A percentile compares a stretch with the other conserved stretches of the same genome.
phyloP scores from a whole-genome alignment of 2,888 invertebrate genomes.

The Emmelina monodactyla region DNA sequence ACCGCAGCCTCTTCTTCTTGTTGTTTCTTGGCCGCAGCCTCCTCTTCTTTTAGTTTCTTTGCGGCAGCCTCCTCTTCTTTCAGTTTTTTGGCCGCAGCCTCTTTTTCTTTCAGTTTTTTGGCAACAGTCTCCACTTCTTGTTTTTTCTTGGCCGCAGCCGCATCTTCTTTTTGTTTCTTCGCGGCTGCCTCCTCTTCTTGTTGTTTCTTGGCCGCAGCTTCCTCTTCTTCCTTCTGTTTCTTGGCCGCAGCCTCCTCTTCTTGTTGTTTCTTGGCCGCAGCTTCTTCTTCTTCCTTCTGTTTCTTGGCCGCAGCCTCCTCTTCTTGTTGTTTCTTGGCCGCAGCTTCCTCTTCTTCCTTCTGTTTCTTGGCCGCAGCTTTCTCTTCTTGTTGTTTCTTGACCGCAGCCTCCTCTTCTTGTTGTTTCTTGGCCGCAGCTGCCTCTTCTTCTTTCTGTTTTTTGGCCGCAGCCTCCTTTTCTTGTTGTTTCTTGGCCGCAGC shows the following conservation, averaged over 20 bases:
- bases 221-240: slow-evolving; percentile 16
- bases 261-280: too few species aligned
- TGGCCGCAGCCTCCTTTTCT: too few species aligned
- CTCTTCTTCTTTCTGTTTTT: slow-evolving; percentile 1
- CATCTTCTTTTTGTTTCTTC: slow-evolving; percentile 1
- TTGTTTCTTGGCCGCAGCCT: too few species aligned
- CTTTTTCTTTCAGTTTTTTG: slow-evolving; percentile 16
- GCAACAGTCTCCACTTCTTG: too few species aligned
- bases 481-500: slow-evolving; percentile 1
- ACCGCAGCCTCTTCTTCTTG: slow-evolving; percentile 6
- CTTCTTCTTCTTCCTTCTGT: slow-evolving; percentile 7
- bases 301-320: too few species aligned
- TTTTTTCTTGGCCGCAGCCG: slow-evolving; percentile 9
- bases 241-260: too few species aligned
- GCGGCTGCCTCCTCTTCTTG: slow-evolving; percentile 7
- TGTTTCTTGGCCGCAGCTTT: slow-evolving; percentile 1
- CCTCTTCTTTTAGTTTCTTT: slow-evolving; percentile 12
- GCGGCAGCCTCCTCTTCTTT: too few species aligned
- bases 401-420: too few species aligned
- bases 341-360: too few species aligned
- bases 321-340: too few species aligned
- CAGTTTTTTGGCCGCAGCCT: slow-evolving; percentile 1
- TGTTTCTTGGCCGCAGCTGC: slow-evolving; percentile 9
- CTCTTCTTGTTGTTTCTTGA: slow-evolving; percentile 17
- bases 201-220: not conserved